phyloP scores from a whole-genome alignment of 2,113 vertebrate species.

The Rhinopomastus cyanomelas region DNA sequence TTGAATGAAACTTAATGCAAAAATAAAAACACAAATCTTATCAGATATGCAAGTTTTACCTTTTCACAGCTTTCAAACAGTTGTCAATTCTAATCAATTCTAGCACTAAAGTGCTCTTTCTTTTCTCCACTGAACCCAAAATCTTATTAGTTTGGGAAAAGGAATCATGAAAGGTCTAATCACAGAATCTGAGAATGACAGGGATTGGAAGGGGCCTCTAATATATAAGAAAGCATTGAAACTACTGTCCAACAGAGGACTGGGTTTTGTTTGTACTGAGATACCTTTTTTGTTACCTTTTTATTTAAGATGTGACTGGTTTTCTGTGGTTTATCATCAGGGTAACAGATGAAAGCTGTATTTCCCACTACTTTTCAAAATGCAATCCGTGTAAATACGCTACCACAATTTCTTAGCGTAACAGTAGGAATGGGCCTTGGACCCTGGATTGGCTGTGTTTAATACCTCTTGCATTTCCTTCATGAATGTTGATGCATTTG shows the following conservation, averaged over 20 bases:
- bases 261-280: neutral
- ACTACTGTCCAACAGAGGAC: neutral
- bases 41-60: neutral
- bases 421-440: neutral
- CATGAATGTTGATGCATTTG: constrained; percentile 96
- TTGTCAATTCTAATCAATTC: neutral
- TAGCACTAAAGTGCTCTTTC: neutral
- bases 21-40: neutral
- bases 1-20: neutral
- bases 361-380: neutral
- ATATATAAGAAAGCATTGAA: neutral
- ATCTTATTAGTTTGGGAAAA: neutral
- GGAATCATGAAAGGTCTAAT: neutral
- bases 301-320: neutral
- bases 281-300: neutral
- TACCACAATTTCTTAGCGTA: neutral
- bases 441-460: neutral
- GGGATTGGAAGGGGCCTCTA: too few species aligned
- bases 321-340: neutral
- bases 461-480: constrained; percentile 95
- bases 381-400: neutral
- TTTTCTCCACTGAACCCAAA: neutral
- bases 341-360: neutral
- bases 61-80: neutral
- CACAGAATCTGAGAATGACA: too few species aligned